These are phyloP conservation scores for Phymorhynchus buccinoides DNA, from an alignment of 1,140 invertebrate species.

Conservation along the genomic window DNA sequence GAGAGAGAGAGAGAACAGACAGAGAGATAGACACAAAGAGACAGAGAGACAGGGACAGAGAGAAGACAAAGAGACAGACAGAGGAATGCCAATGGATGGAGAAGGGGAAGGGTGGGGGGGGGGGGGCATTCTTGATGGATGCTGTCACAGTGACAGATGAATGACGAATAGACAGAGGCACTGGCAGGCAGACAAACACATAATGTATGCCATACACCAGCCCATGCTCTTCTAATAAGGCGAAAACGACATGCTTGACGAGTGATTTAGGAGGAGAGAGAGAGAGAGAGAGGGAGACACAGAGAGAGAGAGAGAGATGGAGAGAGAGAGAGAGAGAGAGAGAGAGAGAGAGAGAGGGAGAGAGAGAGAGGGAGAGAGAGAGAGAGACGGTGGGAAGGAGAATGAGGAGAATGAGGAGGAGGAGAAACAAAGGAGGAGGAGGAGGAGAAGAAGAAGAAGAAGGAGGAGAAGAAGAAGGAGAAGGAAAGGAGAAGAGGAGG, in stretches of 20 bases:
- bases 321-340: not conserved
- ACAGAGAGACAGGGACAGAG: not conserved
- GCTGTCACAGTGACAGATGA: not conserved
- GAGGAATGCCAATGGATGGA: too few relatives aligned
- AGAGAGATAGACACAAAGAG: not conserved
- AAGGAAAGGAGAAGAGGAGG: not conserved
- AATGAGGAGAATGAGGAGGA: not conserved
- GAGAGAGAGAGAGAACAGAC: not conserved
- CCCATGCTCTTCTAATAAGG: not conserved
- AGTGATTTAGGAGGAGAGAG: not conserved
- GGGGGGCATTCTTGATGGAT: not conserved
- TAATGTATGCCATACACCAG: too few relatives aligned
- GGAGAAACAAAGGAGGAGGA: too few relatives aligned
- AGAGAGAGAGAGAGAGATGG: not conserved
- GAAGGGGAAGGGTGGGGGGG: not conserved
- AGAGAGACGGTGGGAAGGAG: not conserved
- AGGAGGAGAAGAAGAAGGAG: not conserved
- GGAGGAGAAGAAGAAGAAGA: not conserved
- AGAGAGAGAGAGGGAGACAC: not conserved
- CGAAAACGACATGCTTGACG: not conserved
- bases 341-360: not conserved
- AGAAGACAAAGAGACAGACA: not conserved
- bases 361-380: slow-evolving; percentile 20
- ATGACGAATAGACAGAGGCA: not conserved
- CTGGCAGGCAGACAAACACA: not conserved